Evolutionary conservation across 2,888 invertebrate species (phyloP), one percentile per base, ranked within the genome.

Genomic region (Globia sparganii): DNA sequence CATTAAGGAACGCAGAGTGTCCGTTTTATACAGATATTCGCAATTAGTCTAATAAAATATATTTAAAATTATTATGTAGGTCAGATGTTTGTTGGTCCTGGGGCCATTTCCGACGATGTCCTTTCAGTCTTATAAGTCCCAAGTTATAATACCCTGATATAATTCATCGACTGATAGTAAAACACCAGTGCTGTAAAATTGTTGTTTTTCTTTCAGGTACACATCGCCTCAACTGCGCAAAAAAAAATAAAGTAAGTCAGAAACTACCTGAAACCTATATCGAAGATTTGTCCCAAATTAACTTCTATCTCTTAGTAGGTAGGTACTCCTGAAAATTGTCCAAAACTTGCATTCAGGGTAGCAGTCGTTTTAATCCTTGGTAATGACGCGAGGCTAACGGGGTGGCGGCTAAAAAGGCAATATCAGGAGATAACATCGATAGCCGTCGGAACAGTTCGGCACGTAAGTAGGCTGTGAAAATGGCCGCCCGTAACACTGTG

Each of bases 351-450:
- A 80, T 78, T 75, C 61, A 79, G 72, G 77, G 78, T 75, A 70
- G 64, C 46, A 77, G 75, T 40, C 72, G 65, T 83, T 88, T 85
- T 88, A 87, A 87, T 86, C 86, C 81, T 74, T 68, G 46, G 78
- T 84, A 88, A 88, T 80, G 77, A 77, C 59, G 58, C 80, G 74
- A 81, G 81, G 86, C 83, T 90, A 90, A 90, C 90, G 89, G 90
- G 58, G 84, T 80, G 86, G 84, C 81, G 83, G 89, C 90, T 89
- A 91, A 91, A 91, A 91, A 90, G 92, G 90, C 90, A 91, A 91
- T 92, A 93, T 91, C 89, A 88, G 86, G 86, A 89, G 92, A 92
- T 93, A 91, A 84, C 90, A 91, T 91, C 89, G 88, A 88, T 87
- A 86, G 86, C 83, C 84, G 83, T 46, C 82, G 82, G 85, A 84